Evolutionary conservation across 2,113 vertebrate genomes (phyloP), one percentile per base, ranked within the genome.

Genomic region (Eptatretus burgeri): DNA sequence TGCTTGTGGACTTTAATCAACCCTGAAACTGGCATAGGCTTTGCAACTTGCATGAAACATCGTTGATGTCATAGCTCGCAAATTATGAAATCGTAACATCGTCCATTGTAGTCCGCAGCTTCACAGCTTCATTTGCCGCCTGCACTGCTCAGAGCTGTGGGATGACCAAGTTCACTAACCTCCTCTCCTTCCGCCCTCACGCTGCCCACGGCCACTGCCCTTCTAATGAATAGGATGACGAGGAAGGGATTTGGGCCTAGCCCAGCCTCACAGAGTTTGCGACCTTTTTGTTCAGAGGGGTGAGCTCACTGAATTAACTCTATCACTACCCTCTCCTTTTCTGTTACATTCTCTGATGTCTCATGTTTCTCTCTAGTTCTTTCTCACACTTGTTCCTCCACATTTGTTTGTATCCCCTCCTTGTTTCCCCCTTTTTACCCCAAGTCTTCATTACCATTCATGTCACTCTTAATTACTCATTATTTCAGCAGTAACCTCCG

Each of bases 191-290:
- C 72, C 70, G 71, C 77, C 65, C 51, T 70, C 53, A 60, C 19
- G 69, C 69, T 72, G 66, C 70, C 70, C 71, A 71, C 73, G 62
- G n/a, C 72, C 71, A 69, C 68, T 71, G 62, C 70, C 73, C 17
- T 64, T 66, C 70, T 73, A 68, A 66, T 70, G 68, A 51, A 51
- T 79, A 98, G 91, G 91, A 98, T 77, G 91, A 98, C 62, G 91
- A 98, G 77, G 91, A 98, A 78, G 91, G 91, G 68, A 98, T 98
- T 75, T 98, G 91, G 91, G 91, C 91, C 72, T 98, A 86, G 81
- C 77, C 71, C 49, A 75, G 75, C 78, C 80, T 76, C 71, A 74
- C 78, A 80, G 85, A 81, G 83, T 93, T 93, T 88, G 82, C 80
- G 81, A 76, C 80, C 78, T 77, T 81, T 77, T 82, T 85, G 75